Percentiles rank a stretch among this genome's conserved stretches.
phyloP scores from a whole-genome alignment of 1,140 invertebrate species.

The Ceratoteleas bidentatus region DNA sequence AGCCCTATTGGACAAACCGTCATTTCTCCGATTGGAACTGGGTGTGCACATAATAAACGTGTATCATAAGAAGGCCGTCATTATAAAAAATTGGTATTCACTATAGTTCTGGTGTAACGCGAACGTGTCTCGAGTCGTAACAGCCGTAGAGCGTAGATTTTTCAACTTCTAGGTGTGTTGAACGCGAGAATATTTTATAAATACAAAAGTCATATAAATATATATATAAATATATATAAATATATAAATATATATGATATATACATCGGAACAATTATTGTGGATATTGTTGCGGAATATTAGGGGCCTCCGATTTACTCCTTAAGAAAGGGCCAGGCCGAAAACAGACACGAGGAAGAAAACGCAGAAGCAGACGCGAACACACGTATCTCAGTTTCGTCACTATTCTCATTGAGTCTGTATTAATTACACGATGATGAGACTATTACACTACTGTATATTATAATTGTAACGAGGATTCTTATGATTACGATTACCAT shows the following conservation, averaged over 20 bases:
- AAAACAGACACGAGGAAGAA: neutral
- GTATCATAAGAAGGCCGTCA: conserved; percentile 63
- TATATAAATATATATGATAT: conserved; percentile 61
- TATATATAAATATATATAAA: conserved; percentile 41
- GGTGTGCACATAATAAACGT: conserved; percentile 61
- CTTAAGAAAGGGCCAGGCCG: conserved; percentile 33
- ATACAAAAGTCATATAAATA: conserved; percentile 29
- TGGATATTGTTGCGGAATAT: conserved; percentile 72
- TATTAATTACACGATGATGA: conserved; percentile 65
- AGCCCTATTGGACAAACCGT: neutral
- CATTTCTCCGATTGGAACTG: conserved; percentile 54
- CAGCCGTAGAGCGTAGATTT: conserved; percentile 71
- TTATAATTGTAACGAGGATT: conserved; percentile 35
- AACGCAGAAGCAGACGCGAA: conserved; percentile 56
- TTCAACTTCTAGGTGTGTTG: conserved; percentile 76
- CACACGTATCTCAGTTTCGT: conserved; percentile 66
- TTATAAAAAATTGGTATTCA: conserved; percentile 69
- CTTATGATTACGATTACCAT: no score
- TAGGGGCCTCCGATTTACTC: conserved; percentile 57
- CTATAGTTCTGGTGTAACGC: conserved; percentile 70
- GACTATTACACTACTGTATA: conserved; percentile 66
- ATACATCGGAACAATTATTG: conserved; percentile 67
- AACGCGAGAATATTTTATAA: conserved; percentile 74
- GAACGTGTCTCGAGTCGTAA: conserved; percentile 67
- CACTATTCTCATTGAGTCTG: conserved; percentile 70